phyloP scores from a whole-genome alignment of 2,888 invertebrate species.

The Caenorhabditis sulstoni region DNA sequence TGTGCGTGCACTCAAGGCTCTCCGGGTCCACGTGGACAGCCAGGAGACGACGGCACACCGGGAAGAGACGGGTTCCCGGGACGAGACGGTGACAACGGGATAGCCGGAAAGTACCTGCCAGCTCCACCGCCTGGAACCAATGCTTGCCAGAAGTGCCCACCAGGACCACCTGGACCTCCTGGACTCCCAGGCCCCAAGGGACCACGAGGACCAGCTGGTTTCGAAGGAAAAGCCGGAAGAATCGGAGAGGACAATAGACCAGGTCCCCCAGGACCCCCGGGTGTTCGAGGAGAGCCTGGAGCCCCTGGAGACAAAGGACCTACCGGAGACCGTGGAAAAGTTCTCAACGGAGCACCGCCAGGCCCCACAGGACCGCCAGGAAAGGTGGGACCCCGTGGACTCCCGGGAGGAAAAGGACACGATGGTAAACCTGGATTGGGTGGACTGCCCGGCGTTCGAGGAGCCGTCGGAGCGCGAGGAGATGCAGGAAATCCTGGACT shows the following conservation, averaged over 20 bases:
- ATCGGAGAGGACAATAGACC: slow-evolving; percentile 76
- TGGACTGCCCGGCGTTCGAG: slow-evolving; percentile 72
- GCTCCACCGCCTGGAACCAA: slow-evolving; percentile 70
- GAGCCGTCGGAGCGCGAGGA: slow-evolving; percentile 72
- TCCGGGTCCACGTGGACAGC: slow-evolving; percentile 73
- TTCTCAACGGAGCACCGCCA: slow-evolving; percentile 74
- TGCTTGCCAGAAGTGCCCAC: slow-evolving; percentile 74
- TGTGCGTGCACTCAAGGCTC: slow-evolving; percentile 79
- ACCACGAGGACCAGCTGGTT: slow-evolving; percentile 69
- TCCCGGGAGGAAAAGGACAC: slow-evolving; percentile 71
- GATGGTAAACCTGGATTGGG: slow-evolving; percentile 72
- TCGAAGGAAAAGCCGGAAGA: slow-evolving; percentile 64
- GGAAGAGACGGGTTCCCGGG: slow-evolving; percentile 69
- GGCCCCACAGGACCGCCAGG: slow-evolving; percentile 74
- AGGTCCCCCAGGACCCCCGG: slow-evolving; percentile 78
- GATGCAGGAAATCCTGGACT: slow-evolving; percentile 75
- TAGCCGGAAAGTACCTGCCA: slow-evolving; percentile 70
- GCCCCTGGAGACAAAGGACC: slow-evolving; percentile 73
- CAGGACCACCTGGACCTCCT: slow-evolving; percentile 75
- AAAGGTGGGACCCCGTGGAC: slow-evolving; percentile 71
- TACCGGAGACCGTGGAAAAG: slow-evolving; percentile 70
- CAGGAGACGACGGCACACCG: slow-evolving; percentile 71
- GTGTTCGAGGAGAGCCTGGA: slow-evolving; percentile 74
- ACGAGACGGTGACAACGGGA: slow-evolving; percentile 63
- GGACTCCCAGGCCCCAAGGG: slow-evolving; percentile 78